Percentiles rank a stretch among this genome's conserved stretches.
These are phyloP conservation scores for Xylota segnis DNA, from an alignment of 2,888 invertebrate species.

Conservation along the genomic window DNA sequence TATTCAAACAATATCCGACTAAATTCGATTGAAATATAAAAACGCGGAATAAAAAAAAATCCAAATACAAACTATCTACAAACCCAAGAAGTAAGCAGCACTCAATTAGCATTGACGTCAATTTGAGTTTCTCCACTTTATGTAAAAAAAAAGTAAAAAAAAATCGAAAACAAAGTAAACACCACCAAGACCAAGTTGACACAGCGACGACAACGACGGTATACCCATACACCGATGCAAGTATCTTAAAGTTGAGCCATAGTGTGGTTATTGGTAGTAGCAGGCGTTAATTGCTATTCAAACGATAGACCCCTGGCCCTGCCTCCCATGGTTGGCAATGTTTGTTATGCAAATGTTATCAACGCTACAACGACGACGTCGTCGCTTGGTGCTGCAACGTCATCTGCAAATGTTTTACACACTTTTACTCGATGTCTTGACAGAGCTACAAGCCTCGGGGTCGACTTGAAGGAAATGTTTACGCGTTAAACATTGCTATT, in stretches of 20 bases:
- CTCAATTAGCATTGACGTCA: slow-evolving; percentile 70
- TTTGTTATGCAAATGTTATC: slow-evolving; percentile 50
- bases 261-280: slow-evolving; percentile 49
- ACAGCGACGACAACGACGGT: slow-evolving; percentile 6
- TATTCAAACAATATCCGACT: no score
- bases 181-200: slow-evolving; percentile 25
- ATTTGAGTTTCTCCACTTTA: slow-evolving; percentile 47
- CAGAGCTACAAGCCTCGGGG: slow-evolving; percentile 1
- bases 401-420: slow-evolving; percentile 28
- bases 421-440: slow-evolving; percentile 27
- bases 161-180: slow-evolving; percentile 42
- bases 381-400: slow-evolving; percentile 2
- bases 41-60: slow-evolving; percentile 15
- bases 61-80: slow-evolving; percentile 11
- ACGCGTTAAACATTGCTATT: background rate
- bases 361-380: slow-evolving; percentile 3
- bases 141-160: slow-evolving; percentile 44
- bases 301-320: slow-evolving; percentile 29
- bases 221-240: slow-evolving; percentile 2
- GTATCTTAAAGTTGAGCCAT: background rate
- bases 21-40: no score
- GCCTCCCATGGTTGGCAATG: slow-evolving; percentile 3
- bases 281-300: slow-evolving; percentile 52
- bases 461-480: slow-evolving; percentile 3
- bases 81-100: slow-evolving; percentile 23